These are phyloP conservation scores for Eristalinus aeneus DNA, from an alignment of 2,888 invertebrate genomes.

Conservation along the genomic window DNA sequence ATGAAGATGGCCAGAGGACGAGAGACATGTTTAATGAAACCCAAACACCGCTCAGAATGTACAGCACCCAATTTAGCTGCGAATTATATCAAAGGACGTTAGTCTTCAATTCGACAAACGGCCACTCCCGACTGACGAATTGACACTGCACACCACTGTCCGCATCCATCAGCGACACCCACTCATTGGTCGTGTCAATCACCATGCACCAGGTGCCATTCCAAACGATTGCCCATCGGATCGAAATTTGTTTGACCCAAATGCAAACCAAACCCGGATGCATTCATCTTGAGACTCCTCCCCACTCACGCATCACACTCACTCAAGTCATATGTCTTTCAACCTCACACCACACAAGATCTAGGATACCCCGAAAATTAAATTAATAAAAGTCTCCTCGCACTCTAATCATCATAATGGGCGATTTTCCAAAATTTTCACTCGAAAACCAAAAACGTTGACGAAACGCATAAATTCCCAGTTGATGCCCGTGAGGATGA, in stretches of 20 bases:
- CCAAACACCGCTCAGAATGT: not conserved
- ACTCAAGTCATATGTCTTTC: not conserved
- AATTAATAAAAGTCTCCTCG: conserved; percentile 62
- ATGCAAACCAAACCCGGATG: not conserved
- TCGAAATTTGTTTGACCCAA: not conserved
- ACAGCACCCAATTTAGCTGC: too few species aligned
- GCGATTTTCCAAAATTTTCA: conserved; percentile 38
- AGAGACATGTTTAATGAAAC: too few species aligned
- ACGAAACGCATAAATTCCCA: conserved; percentile 33
- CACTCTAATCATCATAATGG: conserved; percentile 61
- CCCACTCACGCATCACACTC: conserved; percentile 5
- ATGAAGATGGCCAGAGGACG: too few species aligned
- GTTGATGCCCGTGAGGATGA: too few species aligned
- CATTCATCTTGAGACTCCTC: not conserved
- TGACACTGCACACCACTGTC: not conserved
- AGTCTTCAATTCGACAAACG: not conserved
- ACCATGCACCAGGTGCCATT: not conserved
- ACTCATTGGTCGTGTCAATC: not conserved
- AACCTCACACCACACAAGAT: not conserved
- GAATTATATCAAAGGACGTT: too few species aligned
- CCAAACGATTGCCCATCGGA: not conserved
- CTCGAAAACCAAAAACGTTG: conserved; percentile 10
- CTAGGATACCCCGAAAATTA: conserved; percentile 23
- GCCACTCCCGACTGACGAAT: not conserved
- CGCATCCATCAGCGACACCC: not conserved